Conservation (phyloP, 2,113 vertebrate species). For the Theristicus caerulescens region DNA sequence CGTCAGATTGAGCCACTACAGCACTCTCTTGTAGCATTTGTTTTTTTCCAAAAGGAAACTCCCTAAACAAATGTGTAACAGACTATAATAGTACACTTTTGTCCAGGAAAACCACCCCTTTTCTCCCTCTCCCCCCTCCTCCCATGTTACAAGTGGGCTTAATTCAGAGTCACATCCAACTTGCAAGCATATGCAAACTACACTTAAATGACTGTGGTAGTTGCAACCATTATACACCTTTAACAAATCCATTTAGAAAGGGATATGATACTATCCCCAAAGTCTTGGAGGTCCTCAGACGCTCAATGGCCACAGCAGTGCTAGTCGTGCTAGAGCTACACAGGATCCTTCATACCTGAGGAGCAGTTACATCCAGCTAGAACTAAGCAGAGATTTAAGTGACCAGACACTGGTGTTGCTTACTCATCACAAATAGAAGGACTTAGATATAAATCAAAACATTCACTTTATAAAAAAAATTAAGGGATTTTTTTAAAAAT, state of each 20-base stretch:
- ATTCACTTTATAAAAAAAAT: background rate
- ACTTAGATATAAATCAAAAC: background rate
- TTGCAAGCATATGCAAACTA: background rate
- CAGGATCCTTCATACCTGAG: background rate
- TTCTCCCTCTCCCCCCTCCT: background rate
- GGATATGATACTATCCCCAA: background rate
- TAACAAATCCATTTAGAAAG: background rate
- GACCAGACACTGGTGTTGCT: background rate
- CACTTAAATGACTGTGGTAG: accelerated
- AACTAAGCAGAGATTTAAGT: background rate
- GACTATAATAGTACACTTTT: background rate
- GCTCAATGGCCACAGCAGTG: background rate
- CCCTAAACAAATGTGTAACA: background rate
- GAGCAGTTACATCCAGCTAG: background rate
- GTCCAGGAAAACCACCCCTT: background rate
- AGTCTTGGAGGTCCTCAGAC: background rate
- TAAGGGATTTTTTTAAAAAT: background rate
- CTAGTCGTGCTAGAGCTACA: background rate
- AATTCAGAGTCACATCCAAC: background rate
- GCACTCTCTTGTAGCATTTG: background rate
- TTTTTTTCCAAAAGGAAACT: background rate
- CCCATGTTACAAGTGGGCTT: background rate
- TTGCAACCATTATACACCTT: background rate
- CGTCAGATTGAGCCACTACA: background rate
- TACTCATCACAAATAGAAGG: background rate